These are phyloP conservation scores for Nephrotoma flavescens DNA, from an alignment of 2,888 invertebrate species.

Conservation along the genomic window DNA sequence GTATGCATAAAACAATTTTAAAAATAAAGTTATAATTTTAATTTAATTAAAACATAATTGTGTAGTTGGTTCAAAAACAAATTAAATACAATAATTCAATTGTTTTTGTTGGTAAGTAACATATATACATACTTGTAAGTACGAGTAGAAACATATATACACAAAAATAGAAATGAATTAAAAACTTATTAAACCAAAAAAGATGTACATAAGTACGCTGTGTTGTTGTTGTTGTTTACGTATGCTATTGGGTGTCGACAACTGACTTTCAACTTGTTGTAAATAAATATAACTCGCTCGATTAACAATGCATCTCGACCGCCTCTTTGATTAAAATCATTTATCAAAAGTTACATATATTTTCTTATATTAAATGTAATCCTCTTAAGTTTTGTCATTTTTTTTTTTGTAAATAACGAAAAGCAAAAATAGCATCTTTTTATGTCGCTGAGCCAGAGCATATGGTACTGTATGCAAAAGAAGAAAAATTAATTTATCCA, in stretches of 20 bases:
- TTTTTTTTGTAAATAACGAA: background rate
- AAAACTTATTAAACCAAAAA: background rate
- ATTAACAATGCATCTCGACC: constrained; percentile 14
- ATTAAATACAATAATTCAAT: background rate
- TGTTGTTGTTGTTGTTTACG: background rate
- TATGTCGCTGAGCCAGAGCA: background rate
- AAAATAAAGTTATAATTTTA: background rate
- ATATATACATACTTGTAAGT: too few species aligned
- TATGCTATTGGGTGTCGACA: constrained; percentile 1
- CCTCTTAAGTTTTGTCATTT: background rate
- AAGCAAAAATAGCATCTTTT: background rate
- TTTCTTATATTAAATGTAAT: background rate
- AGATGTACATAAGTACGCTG: background rate
- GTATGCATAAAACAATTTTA: background rate
- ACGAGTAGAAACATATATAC: background rate
- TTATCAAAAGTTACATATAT: constrained; percentile 10
- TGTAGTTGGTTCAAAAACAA: background rate
- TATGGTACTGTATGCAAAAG: background rate
- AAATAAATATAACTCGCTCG: constrained; percentile 15
- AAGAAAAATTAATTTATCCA: background rate
- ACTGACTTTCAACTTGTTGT: constrained; percentile 1
- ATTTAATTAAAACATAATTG: background rate
- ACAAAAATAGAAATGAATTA: background rate
- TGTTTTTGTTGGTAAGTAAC: background rate
- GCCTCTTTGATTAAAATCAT: constrained; percentile 16